Evolutionary conservation across 1,140 invertebrate species (phyloP).

Genomic region (Oncopeltus fasciatus): DNA sequence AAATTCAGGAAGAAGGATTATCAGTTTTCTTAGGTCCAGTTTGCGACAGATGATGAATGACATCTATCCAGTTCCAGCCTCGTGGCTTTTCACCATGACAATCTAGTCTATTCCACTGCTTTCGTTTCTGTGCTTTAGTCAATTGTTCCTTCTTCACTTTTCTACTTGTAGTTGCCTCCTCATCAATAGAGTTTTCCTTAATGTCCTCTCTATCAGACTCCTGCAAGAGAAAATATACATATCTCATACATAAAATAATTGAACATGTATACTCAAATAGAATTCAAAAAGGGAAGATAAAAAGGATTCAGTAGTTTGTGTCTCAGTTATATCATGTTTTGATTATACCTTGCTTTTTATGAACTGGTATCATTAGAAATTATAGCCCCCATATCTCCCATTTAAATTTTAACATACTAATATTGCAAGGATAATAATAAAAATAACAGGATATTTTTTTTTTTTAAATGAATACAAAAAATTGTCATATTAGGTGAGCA

Average conservation of each 20-base stretch:
- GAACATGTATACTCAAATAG: not conserved
- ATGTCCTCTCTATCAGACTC: slow-evolving; percentile 2
- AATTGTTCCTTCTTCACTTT: slow-evolving; percentile 66
- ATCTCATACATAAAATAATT: not conserved
- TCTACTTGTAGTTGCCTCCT: slow-evolving; percentile 24
- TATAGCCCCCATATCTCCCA: too few species aligned
- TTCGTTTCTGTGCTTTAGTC: slow-evolving; percentile 81
- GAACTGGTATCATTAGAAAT: too few species aligned
- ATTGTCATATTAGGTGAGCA: too few species aligned
- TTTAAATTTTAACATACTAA: too few species aligned
- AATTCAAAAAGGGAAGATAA: not conserved
- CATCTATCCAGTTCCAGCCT: slow-evolving; percentile 89
- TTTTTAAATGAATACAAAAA: too few species aligned
- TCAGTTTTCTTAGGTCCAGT: slow-evolving; percentile 40
- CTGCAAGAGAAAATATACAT: not conserved
- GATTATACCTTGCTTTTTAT: too few species aligned
- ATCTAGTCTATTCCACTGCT: slow-evolving; percentile 70
- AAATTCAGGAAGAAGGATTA: not conserved
- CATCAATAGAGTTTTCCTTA: slow-evolving; percentile 5
- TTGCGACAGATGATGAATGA: slow-evolving; percentile 89
- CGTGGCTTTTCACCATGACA: slow-evolving; percentile 67
- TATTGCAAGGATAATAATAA: too few species aligned
- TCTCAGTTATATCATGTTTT: not conserved
- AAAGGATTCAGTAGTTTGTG: not conserved
- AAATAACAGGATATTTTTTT: too few species aligned